phyloP scores from a whole-genome alignment of 1,140 invertebrate genomes.

The Aphaenogaster ashmeadi region DNA sequence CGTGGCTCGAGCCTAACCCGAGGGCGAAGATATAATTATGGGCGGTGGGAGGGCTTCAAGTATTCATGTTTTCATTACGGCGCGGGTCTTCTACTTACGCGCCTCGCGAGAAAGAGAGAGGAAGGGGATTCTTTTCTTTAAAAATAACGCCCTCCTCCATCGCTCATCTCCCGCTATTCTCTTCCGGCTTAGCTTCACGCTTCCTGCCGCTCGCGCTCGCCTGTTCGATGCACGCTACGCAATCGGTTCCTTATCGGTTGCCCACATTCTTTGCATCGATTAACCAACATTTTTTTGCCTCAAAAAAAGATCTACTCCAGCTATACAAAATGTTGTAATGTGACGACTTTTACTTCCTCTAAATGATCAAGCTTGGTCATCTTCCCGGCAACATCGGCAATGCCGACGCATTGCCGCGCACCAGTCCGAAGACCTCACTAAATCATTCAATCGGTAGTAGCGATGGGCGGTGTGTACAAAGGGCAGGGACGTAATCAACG shows the following conservation, averaged over 20 bases:
- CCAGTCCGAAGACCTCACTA: too few relatives aligned
- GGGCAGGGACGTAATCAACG: too few relatives aligned
- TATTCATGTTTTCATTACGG: conserved; percentile 87
- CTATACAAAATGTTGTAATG: neutral
- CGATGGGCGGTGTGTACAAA: too few relatives aligned
- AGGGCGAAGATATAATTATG: conserved; percentile 86
- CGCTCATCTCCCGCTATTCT: conserved; percentile 29
- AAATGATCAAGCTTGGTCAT: too few relatives aligned
- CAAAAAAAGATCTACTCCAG: neutral
- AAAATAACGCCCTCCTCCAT: conserved; percentile 41
- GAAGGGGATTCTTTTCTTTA: conserved; percentile 74
- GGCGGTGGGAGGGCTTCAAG: conserved; percentile 84
- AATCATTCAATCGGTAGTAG: too few relatives aligned
- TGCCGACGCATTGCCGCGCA: too few relatives aligned
- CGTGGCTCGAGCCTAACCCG: conserved; percentile 80
- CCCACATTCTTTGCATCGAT: neutral
- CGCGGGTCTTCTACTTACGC: conserved; percentile 73
- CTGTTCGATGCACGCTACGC: neutral
- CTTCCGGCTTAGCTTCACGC: conserved; percentile 5
- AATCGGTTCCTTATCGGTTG: neutral
- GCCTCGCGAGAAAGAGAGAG: conserved; percentile 45
- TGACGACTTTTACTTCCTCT: too few relatives aligned
- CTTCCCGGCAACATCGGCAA: too few relatives aligned
- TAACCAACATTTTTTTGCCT: neutral
- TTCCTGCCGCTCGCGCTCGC: neutral